Conservation (phyloP, 2,888 invertebrate genomes). For the Phortica okadai region DNA sequence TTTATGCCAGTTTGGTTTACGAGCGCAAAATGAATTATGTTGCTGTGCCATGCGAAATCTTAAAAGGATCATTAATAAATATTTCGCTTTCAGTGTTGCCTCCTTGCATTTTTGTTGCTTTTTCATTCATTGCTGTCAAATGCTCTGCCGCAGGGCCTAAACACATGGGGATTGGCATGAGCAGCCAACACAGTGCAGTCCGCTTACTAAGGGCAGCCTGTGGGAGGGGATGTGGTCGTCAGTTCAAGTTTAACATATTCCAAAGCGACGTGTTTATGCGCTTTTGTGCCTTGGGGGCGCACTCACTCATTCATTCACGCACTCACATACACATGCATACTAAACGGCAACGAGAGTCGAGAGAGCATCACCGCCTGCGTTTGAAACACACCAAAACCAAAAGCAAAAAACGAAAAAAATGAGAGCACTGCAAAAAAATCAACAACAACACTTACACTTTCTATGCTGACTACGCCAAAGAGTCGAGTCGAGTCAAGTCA, state of each 20-base stretch:
- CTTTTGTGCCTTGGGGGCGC: constrained; percentile 50
- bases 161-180: constrained; percentile 21
- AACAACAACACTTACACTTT: neutral
- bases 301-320: neutral
- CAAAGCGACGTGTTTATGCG: neutral
- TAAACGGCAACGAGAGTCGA: too few relatives aligned
- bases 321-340: too few relatives aligned
- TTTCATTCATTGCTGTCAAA: constrained; percentile 41
- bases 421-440: neutral
- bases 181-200: neutral
- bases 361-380: too few relatives aligned
- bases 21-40: constrained; percentile 73
- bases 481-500: too few relatives aligned
- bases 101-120: neutral
- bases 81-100: constrained; percentile 51
- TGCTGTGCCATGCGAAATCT: constrained; percentile 71
- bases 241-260: neutral
- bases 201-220: neutral
- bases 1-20: constrained; percentile 57
- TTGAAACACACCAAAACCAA: too few relatives aligned
- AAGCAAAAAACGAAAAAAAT: too few relatives aligned
- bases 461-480: neutral
- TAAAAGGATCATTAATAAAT: constrained; percentile 75
- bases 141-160: constrained; percentile 45
- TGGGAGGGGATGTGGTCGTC: neutral